These are phyloP conservation scores for Drosophila paulistorum DNA, from an alignment of 1,140 invertebrate species.

Conservation along the genomic window DNA sequence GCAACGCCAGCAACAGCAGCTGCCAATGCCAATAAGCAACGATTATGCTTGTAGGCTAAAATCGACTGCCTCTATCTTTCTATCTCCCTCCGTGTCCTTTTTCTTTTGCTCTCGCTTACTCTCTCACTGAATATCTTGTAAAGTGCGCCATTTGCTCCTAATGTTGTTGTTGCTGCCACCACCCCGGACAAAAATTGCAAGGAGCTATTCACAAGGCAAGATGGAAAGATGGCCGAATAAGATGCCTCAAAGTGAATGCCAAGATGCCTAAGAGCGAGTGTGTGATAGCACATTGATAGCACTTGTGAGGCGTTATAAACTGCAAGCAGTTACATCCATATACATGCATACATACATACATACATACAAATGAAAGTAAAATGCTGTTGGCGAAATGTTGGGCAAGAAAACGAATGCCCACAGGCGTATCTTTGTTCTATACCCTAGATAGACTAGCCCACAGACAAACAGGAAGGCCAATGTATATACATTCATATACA, in stretches of 20 bases:
- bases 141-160: constrained; percentile 50
- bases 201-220: constrained; percentile 58
- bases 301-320: constrained; percentile 77
- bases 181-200: constrained; percentile 64
- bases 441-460: background rate
- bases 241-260: constrained; percentile 16
- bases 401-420: background rate
- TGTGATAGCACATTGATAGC: constrained; percentile 68
- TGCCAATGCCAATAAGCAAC: constrained; percentile 79
- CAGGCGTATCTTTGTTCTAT: background rate
- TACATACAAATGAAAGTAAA: constrained; percentile 12
- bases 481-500: background rate
- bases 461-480: too few species aligned
- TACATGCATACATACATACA: background rate
- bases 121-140: constrained; percentile 36
- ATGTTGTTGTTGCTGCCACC: constrained; percentile 30
- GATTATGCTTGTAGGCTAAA: constrained; percentile 75
- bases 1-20: constrained; percentile 56
- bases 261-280: constrained; percentile 25
- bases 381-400: too few species aligned
- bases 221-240: constrained; percentile 43
- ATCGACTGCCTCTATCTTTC: constrained; percentile 51
- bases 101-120: constrained; percentile 11
- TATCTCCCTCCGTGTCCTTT: constrained; percentile 11
- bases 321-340: constrained; percentile 66